Evolutionary conservation across 2,797 vertebrate genomes (phyloP).

Genomic region (Acanthornis magna): DNA sequence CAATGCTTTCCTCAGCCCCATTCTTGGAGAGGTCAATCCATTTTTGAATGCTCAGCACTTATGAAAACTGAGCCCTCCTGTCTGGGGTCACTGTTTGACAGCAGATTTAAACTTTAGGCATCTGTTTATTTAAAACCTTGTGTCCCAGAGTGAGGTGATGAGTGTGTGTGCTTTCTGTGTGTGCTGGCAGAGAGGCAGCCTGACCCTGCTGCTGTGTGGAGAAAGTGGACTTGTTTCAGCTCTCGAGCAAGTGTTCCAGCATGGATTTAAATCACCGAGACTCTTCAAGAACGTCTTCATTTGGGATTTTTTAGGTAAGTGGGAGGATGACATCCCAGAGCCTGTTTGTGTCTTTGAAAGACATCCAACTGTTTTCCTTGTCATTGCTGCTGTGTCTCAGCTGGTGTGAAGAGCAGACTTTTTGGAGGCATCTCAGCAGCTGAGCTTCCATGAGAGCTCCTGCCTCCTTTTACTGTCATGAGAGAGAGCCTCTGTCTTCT

Average conservation of each 20-base stretch:
- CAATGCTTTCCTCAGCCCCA: background rate
- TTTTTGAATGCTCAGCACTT: background rate
- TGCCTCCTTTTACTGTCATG: background rate
- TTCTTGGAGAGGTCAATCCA: background rate
- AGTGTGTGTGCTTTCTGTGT: slow-evolving; percentile 10
- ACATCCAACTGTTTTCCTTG: background rate
- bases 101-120: background rate
- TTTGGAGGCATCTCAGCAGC: background rate
- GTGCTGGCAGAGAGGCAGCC: slow-evolving; percentile 88
- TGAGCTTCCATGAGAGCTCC: background rate
- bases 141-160: background rate
- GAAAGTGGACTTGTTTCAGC: slow-evolving; percentile 96
- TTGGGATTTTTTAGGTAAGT: slow-evolving; percentile 97
- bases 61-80: background rate
- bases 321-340: background rate
- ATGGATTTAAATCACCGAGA: slow-evolving; percentile 95
- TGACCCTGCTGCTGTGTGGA: slow-evolving; percentile 94
- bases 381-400: background rate
- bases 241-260: slow-evolving; percentile 96
- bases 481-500: background rate
- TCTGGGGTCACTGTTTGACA: background rate
- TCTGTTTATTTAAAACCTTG: background rate
- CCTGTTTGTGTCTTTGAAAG: background rate
- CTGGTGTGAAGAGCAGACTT: background rate
- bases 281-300: slow-evolving; percentile 99